Percentiles rank a stretch among this genome's conserved stretches.
Conservation (phyloP, 2,888 invertebrate genomes). For the Dasypogon diadema region DNA sequence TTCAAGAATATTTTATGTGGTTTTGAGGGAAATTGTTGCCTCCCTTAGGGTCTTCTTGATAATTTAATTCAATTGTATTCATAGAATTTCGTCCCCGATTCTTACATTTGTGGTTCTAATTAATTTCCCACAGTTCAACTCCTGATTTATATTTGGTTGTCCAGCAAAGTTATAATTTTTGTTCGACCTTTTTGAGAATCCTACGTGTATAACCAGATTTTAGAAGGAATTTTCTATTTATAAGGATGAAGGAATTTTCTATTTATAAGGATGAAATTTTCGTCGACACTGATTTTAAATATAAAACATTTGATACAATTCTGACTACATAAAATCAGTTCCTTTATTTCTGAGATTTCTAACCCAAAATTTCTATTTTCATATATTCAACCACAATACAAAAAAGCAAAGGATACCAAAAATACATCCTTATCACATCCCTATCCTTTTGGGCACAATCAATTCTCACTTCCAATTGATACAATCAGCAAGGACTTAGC, state of each 20-base stretch:
- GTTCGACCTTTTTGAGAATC: background rate
- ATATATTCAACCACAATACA: background rate
- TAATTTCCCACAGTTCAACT: background rate
- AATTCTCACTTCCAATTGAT: conserved; percentile 30
- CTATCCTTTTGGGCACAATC: conserved; percentile 12
- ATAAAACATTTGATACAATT: background rate
- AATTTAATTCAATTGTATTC: background rate
- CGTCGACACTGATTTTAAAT: background rate
- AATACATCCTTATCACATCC: background rate
- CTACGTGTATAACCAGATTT: background rate
- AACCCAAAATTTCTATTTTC: background rate
- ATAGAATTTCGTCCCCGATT: background rate
- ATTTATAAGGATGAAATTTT: background rate
- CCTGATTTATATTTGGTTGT: background rate
- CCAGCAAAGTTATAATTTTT: background rate
- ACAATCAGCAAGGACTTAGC: conserved; percentile 20
- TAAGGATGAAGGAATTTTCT: background rate
- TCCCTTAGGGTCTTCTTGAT: background rate
- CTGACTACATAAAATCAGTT: background rate
- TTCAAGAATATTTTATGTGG: background rate
- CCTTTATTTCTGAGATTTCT: background rate
- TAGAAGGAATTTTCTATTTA: too few species aligned
- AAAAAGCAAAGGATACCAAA: conserved; percentile 17
- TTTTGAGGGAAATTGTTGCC: conserved; percentile 26
- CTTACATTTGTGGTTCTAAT: background rate